These are phyloP conservation scores for Venustaconcha ellipsiformis DNA, from an alignment of 1,140 invertebrate species.

Conservation along the genomic window DNA sequence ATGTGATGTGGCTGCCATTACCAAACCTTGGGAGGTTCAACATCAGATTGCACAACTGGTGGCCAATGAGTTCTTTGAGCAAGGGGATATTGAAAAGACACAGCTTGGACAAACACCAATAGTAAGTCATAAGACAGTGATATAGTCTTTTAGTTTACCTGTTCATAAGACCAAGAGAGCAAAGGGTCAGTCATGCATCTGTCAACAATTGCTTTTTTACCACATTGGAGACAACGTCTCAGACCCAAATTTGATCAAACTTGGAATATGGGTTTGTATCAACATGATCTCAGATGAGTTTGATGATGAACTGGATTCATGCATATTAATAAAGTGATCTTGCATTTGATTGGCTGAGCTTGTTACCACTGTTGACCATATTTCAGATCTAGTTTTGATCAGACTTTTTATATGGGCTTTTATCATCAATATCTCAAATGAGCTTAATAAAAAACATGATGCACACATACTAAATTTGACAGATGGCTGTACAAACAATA, in stretches of 20 bases:
- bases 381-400: not conserved
- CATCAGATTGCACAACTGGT: constrained; percentile 88
- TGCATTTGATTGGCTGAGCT: too few species aligned
- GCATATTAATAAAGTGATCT: too few species aligned
- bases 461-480: too few species aligned
- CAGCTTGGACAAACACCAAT: constrained; percentile 94
- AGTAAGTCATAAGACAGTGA: constrained; percentile 69
- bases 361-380: too few species aligned
- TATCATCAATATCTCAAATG: too few species aligned
- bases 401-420: too few species aligned
- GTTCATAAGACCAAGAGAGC: not conserved
- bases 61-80: constrained; percentile 97
- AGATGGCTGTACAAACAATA: too few species aligned
- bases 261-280: too few species aligned
- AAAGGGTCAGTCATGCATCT: not conserved
- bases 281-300: too few species aligned
- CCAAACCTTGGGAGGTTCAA: constrained; percentile 97
- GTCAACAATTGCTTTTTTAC: not conserved
- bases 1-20: constrained; percentile 96
- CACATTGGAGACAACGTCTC: not conserved
- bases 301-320: too few species aligned
- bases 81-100: constrained; percentile 94
- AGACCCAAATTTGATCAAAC: too few species aligned
- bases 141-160: not conserved
- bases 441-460: too few species aligned